These are phyloP conservation scores for Diarsia brunnea DNA, from an alignment of 2,888 invertebrate species.

Conservation along the genomic window DNA sequence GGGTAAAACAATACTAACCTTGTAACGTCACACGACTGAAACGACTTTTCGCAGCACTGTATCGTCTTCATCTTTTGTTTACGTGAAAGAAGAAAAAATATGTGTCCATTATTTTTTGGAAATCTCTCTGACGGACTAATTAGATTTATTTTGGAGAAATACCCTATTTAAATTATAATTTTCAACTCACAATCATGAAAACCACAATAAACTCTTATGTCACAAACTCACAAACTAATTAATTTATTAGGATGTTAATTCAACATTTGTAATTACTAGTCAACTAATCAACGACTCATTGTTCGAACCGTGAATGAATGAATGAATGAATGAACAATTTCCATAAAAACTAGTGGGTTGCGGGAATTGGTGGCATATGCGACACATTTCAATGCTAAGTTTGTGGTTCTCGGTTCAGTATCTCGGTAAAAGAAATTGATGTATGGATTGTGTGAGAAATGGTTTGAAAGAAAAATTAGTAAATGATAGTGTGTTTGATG, in stretches of 20 bases:
- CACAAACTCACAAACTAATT: neutral
- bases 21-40: no score
- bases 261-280: neutral
- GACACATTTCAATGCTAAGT: neutral
- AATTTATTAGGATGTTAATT: conserved; percentile 1
- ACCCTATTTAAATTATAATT: no score
- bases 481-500: no score
- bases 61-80: no score
- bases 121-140: no score
- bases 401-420: neutral
- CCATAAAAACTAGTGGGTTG: neutral
- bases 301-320: conserved; percentile 3
- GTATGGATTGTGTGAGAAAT: no score
- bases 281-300: conserved; percentile 8
- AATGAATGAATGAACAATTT: neutral
- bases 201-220: neutral
- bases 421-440: neutral
- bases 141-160: no score
- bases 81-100: no score
- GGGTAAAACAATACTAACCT: no score
- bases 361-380: neutral
- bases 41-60: no score
- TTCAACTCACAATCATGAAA: neutral
- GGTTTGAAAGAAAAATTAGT: neutral
- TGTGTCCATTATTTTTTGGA: no score